Conservation (phyloP, 1,140 invertebrate species). For the Tyrophagus putrescentiae region DNA sequence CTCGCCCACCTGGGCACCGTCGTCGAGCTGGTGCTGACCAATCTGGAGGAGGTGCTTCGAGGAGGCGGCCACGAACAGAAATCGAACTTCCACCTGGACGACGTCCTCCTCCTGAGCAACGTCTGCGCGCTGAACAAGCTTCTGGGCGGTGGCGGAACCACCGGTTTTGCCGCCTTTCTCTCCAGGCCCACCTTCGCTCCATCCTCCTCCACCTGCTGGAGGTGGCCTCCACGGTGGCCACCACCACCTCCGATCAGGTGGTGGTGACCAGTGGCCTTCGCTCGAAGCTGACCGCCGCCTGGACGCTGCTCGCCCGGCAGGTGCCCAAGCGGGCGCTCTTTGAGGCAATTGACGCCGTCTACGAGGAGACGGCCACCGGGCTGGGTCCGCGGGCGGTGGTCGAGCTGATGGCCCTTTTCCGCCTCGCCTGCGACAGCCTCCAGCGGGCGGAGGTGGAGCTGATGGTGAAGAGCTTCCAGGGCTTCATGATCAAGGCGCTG, state of each 20-base stretch:
- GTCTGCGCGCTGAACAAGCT: slow-evolving; percentile 17
- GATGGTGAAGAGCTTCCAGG: slow-evolving; percentile 13
- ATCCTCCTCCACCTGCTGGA: slow-evolving; percentile 7
- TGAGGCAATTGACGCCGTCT: slow-evolving; percentile 10
- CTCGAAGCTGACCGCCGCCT: not conserved
- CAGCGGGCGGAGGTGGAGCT: not conserved
- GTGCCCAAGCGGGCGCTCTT: slow-evolving; percentile 11
- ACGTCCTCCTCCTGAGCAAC: slow-evolving; percentile 16
- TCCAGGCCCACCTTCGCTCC: slow-evolving; percentile 1
- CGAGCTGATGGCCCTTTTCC: slow-evolving; percentile 13
- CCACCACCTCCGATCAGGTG: not conserved
- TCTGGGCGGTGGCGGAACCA: no score
- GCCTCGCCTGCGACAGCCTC: not conserved
- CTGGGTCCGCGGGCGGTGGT: not conserved
- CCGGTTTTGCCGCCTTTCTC: slow-evolving; percentile 14
- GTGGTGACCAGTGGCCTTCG: not conserved
- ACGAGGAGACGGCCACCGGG: not conserved
- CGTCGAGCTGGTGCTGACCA: slow-evolving; percentile 7
- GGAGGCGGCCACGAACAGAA: not conserved
- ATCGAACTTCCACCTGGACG: not conserved
- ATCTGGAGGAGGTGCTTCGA: not conserved
- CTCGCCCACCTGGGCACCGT: slow-evolving; percentile 9
- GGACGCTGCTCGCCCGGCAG: slow-evolving; percentile 1
- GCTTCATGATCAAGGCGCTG: slow-evolving; percentile 17
- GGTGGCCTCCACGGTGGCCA: no score